phyloP scores from a whole-genome alignment of 2,797 vertebrate species.

The Lemur catta region DNA sequence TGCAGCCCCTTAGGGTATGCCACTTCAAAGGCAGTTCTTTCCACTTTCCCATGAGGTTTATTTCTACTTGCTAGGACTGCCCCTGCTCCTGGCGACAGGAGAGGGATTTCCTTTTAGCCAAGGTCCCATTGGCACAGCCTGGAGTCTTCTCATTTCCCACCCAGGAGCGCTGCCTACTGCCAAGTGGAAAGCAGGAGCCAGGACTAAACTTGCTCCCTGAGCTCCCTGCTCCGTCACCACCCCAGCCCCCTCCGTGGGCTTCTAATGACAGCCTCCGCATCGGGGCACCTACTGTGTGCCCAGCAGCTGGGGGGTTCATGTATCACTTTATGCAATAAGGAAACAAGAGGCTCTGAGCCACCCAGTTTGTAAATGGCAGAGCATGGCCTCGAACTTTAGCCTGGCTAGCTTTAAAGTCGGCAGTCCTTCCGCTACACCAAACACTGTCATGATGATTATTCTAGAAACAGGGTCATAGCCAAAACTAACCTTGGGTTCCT shows the following conservation, averaged over 20 bases:
- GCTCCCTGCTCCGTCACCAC: not conserved
- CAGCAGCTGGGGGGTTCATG: rapidly evolving
- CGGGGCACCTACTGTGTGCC: not conserved
- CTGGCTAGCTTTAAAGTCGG: not conserved
- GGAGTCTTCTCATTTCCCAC: not conserved
- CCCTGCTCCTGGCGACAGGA: not conserved
- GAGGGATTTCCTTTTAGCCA: not conserved
- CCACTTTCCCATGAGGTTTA: not conserved
- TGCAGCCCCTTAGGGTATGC: not conserved
- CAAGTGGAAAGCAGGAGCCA: not conserved
- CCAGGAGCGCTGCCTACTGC: not conserved
- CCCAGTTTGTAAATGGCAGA: not conserved
- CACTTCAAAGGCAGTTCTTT: not conserved
- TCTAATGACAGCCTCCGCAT: not conserved
- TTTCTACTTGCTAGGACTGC: not conserved
- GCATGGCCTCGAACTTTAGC: not conserved
- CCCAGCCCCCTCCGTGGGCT: rapidly evolving
- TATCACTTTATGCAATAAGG: not conserved
- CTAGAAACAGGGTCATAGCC: conserved; percentile 41
- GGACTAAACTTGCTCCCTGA: not conserved
- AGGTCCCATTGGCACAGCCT: not conserved
- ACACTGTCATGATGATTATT: not conserved
- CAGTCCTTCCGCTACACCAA: not conserved
- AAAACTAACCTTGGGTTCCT: conserved; percentile 30
- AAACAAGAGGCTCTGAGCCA: not conserved